Base-by-base conservation (phyloP, 2,797 vertebrate genomes). In the Apodemus agrarius region DNA sequence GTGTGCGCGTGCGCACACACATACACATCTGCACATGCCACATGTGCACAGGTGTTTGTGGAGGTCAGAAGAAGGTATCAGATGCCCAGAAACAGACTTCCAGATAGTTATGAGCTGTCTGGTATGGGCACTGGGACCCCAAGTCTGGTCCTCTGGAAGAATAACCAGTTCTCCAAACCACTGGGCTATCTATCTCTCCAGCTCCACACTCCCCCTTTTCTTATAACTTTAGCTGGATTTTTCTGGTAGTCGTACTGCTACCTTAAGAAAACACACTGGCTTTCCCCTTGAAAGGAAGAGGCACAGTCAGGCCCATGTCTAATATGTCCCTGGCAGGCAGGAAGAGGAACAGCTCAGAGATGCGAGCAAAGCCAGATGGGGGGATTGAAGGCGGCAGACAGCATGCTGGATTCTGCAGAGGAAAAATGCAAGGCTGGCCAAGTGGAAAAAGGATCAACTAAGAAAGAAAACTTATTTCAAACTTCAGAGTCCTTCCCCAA, bases 391-490 rank as follows among this genome's bases (percentile, higher is more conserved):
- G n/a, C 2, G 14, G 65, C 16, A 83, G 83, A 57, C 80, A 95
- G 91, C 94, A 78, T 0, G 6, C 34, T 90, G 91, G 94, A 81
- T 93, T 90, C 79, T 63, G 76, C 31, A 95, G 72, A 89, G 95
- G 80, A 85, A 95, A 93, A 85, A 46, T 0, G 8, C 29, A 17
- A 67, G 3, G 34, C 78, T 76, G 93, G 84, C 94, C 96, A 90
- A 95, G 86, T 54, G 86, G 93, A 85, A 94, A 96, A 94, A 90
- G 46, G 52, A 90, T 63, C 87, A 57, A 75, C 19, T 89, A 61
- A 52, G 75, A 83, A 96, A 96, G 88, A 76, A 94, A 96, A 90
- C 52, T 67, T 29, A 75, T 74, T 90, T 94, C 86, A 87, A 93
- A 81, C 40, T 59, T 81, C 61, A 93, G 78, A 69, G 31, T 84